These are phyloP conservation scores for Pseudochaenichthys georgianus DNA, from an alignment of 2,797 vertebrate species.

Conservation along the genomic window DNA sequence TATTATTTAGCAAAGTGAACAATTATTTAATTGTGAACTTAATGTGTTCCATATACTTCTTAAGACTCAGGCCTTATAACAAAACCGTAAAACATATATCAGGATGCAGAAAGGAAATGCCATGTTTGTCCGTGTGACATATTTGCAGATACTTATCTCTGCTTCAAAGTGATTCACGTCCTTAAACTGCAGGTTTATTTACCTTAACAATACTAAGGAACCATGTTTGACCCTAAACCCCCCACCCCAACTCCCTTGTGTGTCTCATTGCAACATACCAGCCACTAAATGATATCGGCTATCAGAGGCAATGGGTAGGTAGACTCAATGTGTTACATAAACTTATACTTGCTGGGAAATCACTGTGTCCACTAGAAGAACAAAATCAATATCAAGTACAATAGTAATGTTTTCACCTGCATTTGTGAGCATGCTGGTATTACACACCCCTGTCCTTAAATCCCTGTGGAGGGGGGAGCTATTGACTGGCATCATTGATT, in stretches of 20 bases:
- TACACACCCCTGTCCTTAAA: constrained; percentile 55
- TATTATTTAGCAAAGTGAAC: background rate
- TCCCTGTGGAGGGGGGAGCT: constrained; percentile 52
- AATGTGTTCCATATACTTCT: background rate
- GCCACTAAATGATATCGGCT: constrained; percentile 38
- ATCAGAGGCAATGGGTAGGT: constrained; percentile 19
- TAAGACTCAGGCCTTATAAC: background rate
- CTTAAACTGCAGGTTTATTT: background rate
- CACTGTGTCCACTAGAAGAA: constrained; percentile 20
- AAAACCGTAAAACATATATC: background rate
- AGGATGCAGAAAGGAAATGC: background rate
- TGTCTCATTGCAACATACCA: constrained; percentile 3
- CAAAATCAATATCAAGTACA: constrained; percentile 44
- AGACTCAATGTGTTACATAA: constrained; percentile 36
- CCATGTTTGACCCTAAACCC: constrained; percentile 6
- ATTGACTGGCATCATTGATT: constrained; percentile 75
- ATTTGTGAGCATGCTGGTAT: constrained; percentile 24
- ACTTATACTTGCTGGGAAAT: constrained; percentile 44
- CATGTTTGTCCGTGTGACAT: constrained; percentile 15
- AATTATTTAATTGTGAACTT: background rate
- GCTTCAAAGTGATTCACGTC: background rate
- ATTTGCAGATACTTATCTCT: constrained; percentile 16
- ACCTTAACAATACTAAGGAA: constrained; percentile 31
- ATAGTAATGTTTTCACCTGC: constrained; percentile 49
- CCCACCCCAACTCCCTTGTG: background rate